phyloP scores from a whole-genome alignment of 2,797 vertebrate genomes.

The Phataginus tricuspis region DNA sequence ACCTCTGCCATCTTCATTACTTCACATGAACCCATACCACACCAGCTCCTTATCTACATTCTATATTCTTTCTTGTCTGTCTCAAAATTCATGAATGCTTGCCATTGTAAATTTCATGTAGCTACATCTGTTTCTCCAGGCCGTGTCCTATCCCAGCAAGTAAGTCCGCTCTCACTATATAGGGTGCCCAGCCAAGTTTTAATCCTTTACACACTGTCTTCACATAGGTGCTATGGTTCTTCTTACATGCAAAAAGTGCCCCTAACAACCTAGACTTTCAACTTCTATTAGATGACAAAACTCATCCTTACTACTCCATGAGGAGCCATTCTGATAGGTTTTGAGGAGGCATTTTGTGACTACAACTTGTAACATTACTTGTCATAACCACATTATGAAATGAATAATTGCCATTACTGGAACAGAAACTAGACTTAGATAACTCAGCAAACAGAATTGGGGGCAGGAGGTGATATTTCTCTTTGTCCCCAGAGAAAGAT shows the following conservation, averaged over 20 bases:
- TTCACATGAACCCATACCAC: background rate
- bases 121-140: background rate
- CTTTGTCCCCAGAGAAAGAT: background rate
- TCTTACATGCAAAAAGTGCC: background rate
- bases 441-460: background rate
- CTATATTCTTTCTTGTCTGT: background rate
- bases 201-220: background rate
- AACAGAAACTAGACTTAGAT: background rate
- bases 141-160: background rate
- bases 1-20: background rate
- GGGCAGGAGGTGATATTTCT: background rate
- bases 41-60: background rate
- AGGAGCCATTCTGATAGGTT: background rate
- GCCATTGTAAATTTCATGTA: background rate
- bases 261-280: background rate
- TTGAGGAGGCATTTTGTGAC: background rate
- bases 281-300: background rate
- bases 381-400: background rate
- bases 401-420: background rate
- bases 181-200: background rate
- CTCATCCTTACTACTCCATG: background rate
- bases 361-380: background rate
- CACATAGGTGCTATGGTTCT: background rate
- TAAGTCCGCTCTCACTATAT: accelerated
- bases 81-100: background rate